Percentiles rank a stretch among this genome's conserved stretches.
Conservation (phyloP, 2,113 vertebrate species). For the Solenodon paradoxus region DNA sequence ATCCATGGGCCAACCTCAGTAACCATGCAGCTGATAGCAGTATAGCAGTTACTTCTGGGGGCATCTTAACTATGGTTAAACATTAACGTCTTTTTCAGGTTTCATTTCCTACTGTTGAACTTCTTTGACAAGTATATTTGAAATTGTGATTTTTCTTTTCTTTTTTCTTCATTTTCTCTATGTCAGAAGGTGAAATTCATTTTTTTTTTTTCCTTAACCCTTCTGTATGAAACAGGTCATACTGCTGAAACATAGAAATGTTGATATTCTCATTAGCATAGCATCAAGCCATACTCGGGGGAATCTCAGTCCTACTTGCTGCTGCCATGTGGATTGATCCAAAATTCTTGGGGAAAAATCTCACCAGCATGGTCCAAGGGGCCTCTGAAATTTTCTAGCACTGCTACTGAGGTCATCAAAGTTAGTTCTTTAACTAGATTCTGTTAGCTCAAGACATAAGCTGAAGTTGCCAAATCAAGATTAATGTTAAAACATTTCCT, state of each 20-base stretch:
- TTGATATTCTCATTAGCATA: not conserved
- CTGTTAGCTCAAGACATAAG: not conserved
- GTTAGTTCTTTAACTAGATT: not conserved
- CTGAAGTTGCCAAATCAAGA: not conserved
- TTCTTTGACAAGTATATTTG: not conserved
- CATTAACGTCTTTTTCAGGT: not conserved
- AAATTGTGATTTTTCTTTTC: not conserved
- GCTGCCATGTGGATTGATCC: not conserved
- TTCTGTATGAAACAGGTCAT: not conserved
- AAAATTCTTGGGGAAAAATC: not conserved
- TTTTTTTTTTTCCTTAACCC: not conserved
- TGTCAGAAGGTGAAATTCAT: not conserved
- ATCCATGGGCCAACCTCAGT: rapidly evolving
- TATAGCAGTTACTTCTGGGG: not conserved
- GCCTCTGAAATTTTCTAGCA: not conserved
- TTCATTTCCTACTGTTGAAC: not conserved
- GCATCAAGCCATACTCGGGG: not conserved
- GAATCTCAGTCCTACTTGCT: not conserved
- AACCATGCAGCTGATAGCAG: not conserved
- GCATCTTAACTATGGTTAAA: not conserved
- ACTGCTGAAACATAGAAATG: not conserved
- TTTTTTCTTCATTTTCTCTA: not conserved
- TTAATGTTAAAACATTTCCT: not conserved
- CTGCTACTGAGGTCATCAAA: not conserved
- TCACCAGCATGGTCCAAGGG: not conserved